Base-by-base conservation (phyloP, 2,797 vertebrate species). In the Chanos chanos region DNA sequence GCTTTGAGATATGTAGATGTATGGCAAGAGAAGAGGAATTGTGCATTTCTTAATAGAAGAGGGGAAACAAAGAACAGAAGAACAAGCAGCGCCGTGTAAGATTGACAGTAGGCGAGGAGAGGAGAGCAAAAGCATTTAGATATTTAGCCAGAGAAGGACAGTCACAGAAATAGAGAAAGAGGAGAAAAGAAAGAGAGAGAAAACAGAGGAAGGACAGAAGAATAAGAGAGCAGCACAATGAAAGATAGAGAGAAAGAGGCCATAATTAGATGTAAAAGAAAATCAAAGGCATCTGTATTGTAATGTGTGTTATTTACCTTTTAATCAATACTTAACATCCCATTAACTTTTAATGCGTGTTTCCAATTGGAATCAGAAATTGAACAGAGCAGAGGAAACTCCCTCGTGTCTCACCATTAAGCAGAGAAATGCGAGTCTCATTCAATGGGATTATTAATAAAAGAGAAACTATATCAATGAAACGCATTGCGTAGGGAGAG, bases 291-390 rank as follows among this genome's bases (percentile, higher is more conserved):
- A 70, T 75, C 74, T 80, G 71, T 84, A 82, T 83, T 79, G 81
- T 84, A 85, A 79, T 81, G 84, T 63, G 58, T 77, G 83, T 87
- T 89, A 88, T 90, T 88, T 86, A 90, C 86, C 81, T 81, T 80
- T 73, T 86, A 88, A 87, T 90, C 87, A 85, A 88, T 86, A 86
- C 72, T 78, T 66, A 83, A 77, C 84, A 83, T 81, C 77, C 83
- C 77, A 86, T 89, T 88, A 87, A 83, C 79, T 79, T 87, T 87
- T 86, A 87, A 90, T 88, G 84, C 74, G 78, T 76, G 81, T 79
- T 79, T 88, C 78, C 84, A 81, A 80, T 85, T 81, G 82, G 80
- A 84, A 80, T 79, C 80, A 84, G 85, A 85, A 89, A 86, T 89
- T 87, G 87, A 86, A 87, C 80, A 81, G 81, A 77, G 82, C 84